Evolutionary conservation across 2,797 vertebrate species (phyloP).

Genomic region (Hoplostethus mediterraneus): DNA sequence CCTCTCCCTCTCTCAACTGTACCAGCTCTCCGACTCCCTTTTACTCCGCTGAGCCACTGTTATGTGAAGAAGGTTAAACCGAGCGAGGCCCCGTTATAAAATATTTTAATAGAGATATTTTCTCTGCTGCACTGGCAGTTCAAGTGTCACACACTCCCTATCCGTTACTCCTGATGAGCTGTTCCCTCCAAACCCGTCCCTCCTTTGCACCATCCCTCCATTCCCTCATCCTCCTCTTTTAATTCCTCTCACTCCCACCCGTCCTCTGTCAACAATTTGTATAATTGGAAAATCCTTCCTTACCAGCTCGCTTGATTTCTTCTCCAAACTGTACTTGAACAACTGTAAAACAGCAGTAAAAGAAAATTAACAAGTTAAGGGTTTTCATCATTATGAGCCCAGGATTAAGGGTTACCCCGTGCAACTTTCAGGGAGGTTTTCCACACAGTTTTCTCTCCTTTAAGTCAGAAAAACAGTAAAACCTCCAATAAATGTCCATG

Average conservation of each 20-base stretch:
- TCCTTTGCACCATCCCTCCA: slow-evolving; percentile 66
- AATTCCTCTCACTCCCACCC: slow-evolving; percentile 78
- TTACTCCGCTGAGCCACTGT: slow-evolving; percentile 49
- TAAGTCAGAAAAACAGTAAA: background rate
- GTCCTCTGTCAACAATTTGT: slow-evolving; percentile 77
- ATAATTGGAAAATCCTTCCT: slow-evolving; percentile 81
- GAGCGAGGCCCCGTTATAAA: slow-evolving; percentile 85
- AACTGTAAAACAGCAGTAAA: slow-evolving; percentile 85
- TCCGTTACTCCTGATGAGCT: slow-evolving; percentile 86
- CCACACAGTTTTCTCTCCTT: background rate
- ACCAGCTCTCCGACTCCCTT: slow-evolving; percentile 56
- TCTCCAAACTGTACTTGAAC: slow-evolving; percentile 94
- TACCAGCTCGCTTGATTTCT: slow-evolving; percentile 95
- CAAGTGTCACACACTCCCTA: slow-evolving; percentile 87
- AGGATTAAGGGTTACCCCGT: background rate
- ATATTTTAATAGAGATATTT: slow-evolving; percentile 89
- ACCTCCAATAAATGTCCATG: background rate
- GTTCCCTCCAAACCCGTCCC: slow-evolving; percentile 74
- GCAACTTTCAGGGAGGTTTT: slow-evolving; percentile 4
- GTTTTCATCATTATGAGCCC: background rate
- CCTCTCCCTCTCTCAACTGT: slow-evolving; percentile 41
- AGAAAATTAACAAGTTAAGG: slow-evolving; percentile 32
- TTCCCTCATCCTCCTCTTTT: slow-evolving; percentile 61
- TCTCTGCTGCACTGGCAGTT: slow-evolving; percentile 81
- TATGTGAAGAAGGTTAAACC: slow-evolving; percentile 82